Evolutionary conservation across 2,797 vertebrate species (phyloP), one percentile per base, ranked within the genome.

Genomic region (Peromyscus nudipes): DNA sequence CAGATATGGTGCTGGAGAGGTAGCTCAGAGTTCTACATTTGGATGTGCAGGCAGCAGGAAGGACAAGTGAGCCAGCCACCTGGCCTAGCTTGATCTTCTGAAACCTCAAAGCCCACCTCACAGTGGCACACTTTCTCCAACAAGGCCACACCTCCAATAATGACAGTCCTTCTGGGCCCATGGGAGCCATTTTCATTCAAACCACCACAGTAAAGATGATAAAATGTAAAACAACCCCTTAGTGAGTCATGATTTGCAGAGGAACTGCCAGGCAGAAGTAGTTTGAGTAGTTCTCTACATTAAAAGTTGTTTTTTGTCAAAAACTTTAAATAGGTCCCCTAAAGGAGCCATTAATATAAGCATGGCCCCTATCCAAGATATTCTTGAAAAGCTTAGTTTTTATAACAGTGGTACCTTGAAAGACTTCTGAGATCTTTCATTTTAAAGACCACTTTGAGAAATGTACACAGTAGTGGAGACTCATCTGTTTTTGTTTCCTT

Each of bases 191-290:
- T n/a, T 69, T 19, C 67, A n/a, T 69, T 69, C 67, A 69, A 19
- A n/a, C 6, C 67, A n/a, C 34, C n/a, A 19, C 67, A 69, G 16
- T n/a, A 64, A 85, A 92, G 77, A 82, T 37, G 13, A 65, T 95
- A 4, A 27, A 67, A 90, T 46, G 88, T 77, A n/a, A 73, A 34
- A 12, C 27, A 86, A 29, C 37, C 17, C 4, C 55, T 86, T 95
- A 75, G 75, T 94, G 94, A 92, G 25, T 93, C 21, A 64, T 27
- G 67, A 27, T 52, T 37, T 37, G 34, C 29, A 55, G 85, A 88
- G 40, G 87, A 43, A 69, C 87, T 95, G 34, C 82, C 89, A 85
- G 89, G 81, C 73, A 96, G 34, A 87, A 95, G 89, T 92, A 92
- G 43, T 80, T 55, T n/a, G 46, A 73, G 17, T 83, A 49, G 31